Base-by-base conservation (phyloP, 2,113 vertebrate species). In the Sinocyclocheilus anophthalmus region DNA sequence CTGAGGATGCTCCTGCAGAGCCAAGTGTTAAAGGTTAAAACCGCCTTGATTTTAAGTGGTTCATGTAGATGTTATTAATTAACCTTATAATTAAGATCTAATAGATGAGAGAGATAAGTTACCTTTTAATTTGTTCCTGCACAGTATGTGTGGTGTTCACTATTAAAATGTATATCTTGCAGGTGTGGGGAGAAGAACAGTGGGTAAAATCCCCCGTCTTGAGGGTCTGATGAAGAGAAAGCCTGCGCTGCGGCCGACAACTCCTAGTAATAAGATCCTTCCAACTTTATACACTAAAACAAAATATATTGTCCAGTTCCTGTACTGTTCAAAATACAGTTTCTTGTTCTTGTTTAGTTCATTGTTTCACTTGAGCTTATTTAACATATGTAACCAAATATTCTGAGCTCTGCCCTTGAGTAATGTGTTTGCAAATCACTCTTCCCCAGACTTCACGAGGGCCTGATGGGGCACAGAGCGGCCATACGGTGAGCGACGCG, bases 401-500 rank as follows among this genome's bases (percentile, higher is more conserved):
- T 30, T 48, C 2, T 18, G 13, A 77, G 7, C n/a, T 65, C 33
- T n/a, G 12, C 1, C 0, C 6, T 48, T 76, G 33, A 48, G 3
- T 79, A 57, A 85, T 20, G 13, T 24, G 30, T 63, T 61, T 81
- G 0, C 84, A 37, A 80, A 53, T 53, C 18, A 37, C 7, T 83
- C 75, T 88, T 86, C 45, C 85, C 2, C 12, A 99, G 98, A 99
- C 88, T 99, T 99, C n/a, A n/a, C n/a, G n/a, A n/a, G n/a, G n/a
- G n/a, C n/a, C n/a, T n/a, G n/a, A n/a, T n/a, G n/a, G n/a, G n/a
- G n/a, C n/a, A n/a, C n/a, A n/a, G n/a, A n/a, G n/a, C n/a, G n/a
- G n/a, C n/a, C n/a, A n/a, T n/a, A n/a, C n/a, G n/a, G n/a, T n/a
- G n/a, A n/a, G n/a, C n/a, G n/a, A n/a, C n/a, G n/a, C n/a, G n/a